phyloP scores from a whole-genome alignment of 2,888 invertebrate species.

The Scrobipalpa costella region DNA sequence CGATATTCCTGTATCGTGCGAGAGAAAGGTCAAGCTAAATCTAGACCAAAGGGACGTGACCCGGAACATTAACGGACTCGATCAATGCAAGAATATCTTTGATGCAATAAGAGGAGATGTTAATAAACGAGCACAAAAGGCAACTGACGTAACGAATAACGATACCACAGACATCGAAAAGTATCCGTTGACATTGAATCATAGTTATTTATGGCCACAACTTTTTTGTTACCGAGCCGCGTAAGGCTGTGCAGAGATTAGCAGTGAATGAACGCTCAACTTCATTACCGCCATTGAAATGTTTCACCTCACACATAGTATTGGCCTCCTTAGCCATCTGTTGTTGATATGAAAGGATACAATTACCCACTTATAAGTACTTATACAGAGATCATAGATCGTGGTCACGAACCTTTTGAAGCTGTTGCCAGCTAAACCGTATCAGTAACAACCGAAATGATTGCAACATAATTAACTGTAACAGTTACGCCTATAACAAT shows the following conservation, averaged over 20 bases:
- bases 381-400: not conserved
- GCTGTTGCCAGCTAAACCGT: not conserved
- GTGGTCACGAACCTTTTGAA: constrained; percentile 8
- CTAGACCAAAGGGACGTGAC: constrained; percentile 3
- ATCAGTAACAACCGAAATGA: not conserved
- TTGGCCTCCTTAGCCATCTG: constrained; percentile 48
- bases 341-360: constrained; percentile 27
- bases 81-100: not conserved
- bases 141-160: constrained; percentile 46
- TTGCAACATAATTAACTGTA: constrained; percentile 19
- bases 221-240: constrained; percentile 60
- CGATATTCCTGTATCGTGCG: constrained; percentile 40
- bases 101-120: not conserved
- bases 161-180: constrained; percentile 32
- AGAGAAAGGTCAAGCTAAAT: constrained; percentile 13
- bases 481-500: not conserved
- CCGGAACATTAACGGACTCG: not conserved
- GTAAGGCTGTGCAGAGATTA: constrained; percentile 56
- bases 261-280: constrained; percentile 62
- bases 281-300: constrained; percentile 49
- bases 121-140: constrained; percentile 20
- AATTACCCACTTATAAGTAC: constrained; percentile 5
- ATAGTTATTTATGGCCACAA: constrained; percentile 70
- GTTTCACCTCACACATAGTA: constrained; percentile 37
- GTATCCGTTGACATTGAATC: constrained; percentile 70